Conservation (phyloP, 2,888 invertebrate genomes). For the Trissolcus japonicus region DNA sequence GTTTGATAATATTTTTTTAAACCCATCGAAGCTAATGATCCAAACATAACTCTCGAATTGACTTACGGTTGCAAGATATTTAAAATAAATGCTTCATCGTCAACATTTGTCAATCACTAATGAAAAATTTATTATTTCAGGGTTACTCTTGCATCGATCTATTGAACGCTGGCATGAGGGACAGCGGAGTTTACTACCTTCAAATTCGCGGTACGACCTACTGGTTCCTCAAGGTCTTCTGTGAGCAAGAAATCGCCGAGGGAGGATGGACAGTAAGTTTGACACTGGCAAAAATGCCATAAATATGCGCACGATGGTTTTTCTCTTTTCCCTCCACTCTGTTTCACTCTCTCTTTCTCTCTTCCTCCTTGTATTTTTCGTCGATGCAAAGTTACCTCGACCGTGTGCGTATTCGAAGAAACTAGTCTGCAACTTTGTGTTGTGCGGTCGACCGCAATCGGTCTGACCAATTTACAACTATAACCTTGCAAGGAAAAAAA, state of each 20-base stretch:
- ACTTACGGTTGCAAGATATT: slow-evolving; percentile 1
- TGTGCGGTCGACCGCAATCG: too few relatives aligned
- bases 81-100: background rate
- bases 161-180: slow-evolving; percentile 89
- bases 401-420: too few relatives aligned
- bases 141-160: slow-evolving; percentile 93
- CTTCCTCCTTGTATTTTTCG: slow-evolving; percentile 6
- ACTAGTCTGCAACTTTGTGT: too few relatives aligned
- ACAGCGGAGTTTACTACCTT: slow-evolving; percentile 91
- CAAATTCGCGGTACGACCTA: slow-evolving; percentile 94
- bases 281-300: background rate
- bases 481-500: background rate
- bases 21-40: background rate
- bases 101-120: slow-evolving; percentile 7
- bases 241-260: slow-evolving; percentile 91
- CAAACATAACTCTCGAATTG: too few relatives aligned
- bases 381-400: background rate
- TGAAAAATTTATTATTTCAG: slow-evolving; percentile 75
- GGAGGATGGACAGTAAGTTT: slow-evolving; percentile 94
- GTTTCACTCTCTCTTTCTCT: slow-evolving; percentile 3
- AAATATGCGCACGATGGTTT: background rate
- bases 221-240: slow-evolving; percentile 94
- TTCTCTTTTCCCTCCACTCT: background rate
- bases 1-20: too few relatives aligned
- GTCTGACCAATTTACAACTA: slow-evolving; percentile 7